These are phyloP conservation scores for Drosophila mimica DNA, from an alignment of 2,888 invertebrate genomes.

Conservation along the genomic window DNA sequence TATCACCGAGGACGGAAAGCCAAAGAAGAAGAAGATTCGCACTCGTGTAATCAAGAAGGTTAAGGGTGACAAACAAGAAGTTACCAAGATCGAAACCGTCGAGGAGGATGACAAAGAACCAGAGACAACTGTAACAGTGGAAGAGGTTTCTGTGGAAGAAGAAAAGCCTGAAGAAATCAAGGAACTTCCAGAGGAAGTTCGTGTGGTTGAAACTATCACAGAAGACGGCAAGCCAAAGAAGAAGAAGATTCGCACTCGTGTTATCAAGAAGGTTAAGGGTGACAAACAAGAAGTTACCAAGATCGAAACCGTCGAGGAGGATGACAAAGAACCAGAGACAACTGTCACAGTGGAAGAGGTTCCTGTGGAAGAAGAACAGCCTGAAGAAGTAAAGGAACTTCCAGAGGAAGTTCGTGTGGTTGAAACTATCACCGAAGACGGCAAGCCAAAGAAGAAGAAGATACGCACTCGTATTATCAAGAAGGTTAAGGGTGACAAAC, in stretches of 20 bases:
- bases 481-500: constrained; percentile 31
- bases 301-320: constrained; percentile 29
- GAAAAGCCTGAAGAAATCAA: constrained; percentile 11
- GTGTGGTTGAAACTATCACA: constrained; percentile 16
- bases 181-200: constrained; percentile 27
- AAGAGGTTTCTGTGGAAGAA: constrained; percentile 13
- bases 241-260: constrained; percentile 30
- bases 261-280: constrained; percentile 29
- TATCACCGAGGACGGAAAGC: constrained; percentile 18
- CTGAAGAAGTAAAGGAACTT: constrained; percentile 13
- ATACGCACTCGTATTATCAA: constrained; percentile 30
- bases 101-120: constrained; percentile 28
- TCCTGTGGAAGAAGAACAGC: constrained; percentile 14
- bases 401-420: constrained; percentile 22
- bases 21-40: constrained; percentile 31
- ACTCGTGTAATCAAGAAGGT: constrained; percentile 36
- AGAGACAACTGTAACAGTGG: constrained; percentile 25
- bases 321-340: constrained; percentile 24
- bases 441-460: constrained; percentile 24
- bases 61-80: constrained; percentile 31
- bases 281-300: constrained; percentile 29
- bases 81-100: constrained; percentile 32
- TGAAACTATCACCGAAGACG: constrained; percentile 23
- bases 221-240: constrained; percentile 22
- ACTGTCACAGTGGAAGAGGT: constrained; percentile 26